Evolutionary conservation across 2,797 vertebrate genomes (phyloP), one percentile per base, ranked within the genome.

Genomic region (Manis crassicaudata): DNA sequence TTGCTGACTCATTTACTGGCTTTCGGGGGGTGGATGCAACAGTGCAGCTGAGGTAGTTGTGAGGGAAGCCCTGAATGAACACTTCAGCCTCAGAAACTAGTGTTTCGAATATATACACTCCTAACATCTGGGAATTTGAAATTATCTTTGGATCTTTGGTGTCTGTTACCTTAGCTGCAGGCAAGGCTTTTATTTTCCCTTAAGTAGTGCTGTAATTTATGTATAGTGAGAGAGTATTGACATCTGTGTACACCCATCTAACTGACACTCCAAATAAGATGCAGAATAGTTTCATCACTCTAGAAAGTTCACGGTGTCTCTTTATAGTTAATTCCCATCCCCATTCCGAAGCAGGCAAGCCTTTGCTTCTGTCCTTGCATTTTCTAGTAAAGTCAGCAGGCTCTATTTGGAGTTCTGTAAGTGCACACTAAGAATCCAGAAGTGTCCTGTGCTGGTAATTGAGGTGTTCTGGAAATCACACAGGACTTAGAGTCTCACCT

Each of bases 361-460:
- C 50, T 84, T 90, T 58, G 27, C 65, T 70, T 92, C 52, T 25
- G 0, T 85, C 93, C 94, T 62, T 77, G 0, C 16, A 17, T 90
- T 91, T 93, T 82, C n/a, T 77, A 46, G 56, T 70, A 58, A 81
- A 91, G 68, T 95, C 60, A 16, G 90, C 54, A 62, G 50, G 35
- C 75, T 82, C 54, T 37, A 5, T 80, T 95, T 20, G 80, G 52
- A 92, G 77, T 63, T 91, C 37, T 77, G 7, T 81, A 95, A 75
- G 40, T 63, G 29, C 43, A 91, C 73, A 32, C 46, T 27, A 27
- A 40, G 81, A 62, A 16, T 83, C 62, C 58, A 56, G 77, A 73
- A 86, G 50, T 56, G 35, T 60, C 52, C 35, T 95, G 58, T 21
- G 14, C 18, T 7, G 68, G 29, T 90, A 63, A 18, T 6, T 50